These are phyloP conservation scores for Theretra japonica DNA, from an alignment of 2,888 invertebrate species.

Conservation along the genomic window DNA sequence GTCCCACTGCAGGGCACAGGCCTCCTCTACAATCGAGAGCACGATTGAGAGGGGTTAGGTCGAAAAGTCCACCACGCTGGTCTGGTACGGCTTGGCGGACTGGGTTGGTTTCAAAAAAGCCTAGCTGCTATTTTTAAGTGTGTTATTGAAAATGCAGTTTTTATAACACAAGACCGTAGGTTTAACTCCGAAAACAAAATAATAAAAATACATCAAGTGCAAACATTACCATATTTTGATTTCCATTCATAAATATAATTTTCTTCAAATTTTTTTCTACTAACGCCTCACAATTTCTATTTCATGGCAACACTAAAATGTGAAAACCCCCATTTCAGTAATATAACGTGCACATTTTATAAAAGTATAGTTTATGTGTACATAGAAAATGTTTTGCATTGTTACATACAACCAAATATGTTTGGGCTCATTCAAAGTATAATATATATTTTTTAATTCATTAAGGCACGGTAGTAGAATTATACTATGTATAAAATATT, in stretches of 20 bases:
- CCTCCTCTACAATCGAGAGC: too few relatives aligned
- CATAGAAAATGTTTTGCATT: slow-evolving; percentile 1
- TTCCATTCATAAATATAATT: slow-evolving; percentile 6
- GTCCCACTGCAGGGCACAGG: too few relatives aligned
- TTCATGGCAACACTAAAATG: slow-evolving; percentile 16
- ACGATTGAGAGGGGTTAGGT: too few relatives aligned
- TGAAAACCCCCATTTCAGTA: background rate
- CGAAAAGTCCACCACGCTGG: too few relatives aligned
- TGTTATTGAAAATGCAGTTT: too few relatives aligned
- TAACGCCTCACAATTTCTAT: background rate
- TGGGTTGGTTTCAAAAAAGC: background rate
- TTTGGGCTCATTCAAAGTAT: slow-evolving; percentile 11
- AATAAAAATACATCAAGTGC: background rate
- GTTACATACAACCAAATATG: slow-evolving; percentile 7
- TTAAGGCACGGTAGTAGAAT: background rate
- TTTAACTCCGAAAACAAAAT: background rate
- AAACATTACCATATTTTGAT: background rate
- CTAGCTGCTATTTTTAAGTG: background rate
- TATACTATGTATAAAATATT: background rate
- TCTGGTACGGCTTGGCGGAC: too few relatives aligned
- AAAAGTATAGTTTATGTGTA: background rate
- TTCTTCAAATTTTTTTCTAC: background rate
- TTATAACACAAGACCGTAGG: background rate
- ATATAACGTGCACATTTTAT: slow-evolving; percentile 4
- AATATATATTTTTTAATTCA: background rate